Evolutionary conservation across 2,888 invertebrate genomes (phyloP), one percentile per base, ranked within the genome.

Genomic region (Ashinkailepas kermadecensis): DNA sequence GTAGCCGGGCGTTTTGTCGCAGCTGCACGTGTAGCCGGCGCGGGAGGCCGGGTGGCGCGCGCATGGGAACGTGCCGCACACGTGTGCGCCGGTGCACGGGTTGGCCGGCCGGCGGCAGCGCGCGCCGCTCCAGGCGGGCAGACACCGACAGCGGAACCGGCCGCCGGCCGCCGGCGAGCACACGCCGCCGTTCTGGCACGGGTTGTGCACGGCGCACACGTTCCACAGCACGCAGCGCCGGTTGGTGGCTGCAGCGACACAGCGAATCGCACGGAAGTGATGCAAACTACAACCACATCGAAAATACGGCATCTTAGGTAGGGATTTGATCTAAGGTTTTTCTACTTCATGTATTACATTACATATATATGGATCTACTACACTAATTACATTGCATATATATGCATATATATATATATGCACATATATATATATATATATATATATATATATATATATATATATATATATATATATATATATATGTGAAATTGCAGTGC

Each of bases 161-260:
- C 23, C 23, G 15, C 58, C 13, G 23, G 57, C 13, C 6, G 23
- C 58, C 12, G 57, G 57, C 25, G 79, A 79, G 79, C 79, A 79
- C 15, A 59, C 58, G 18, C 79, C 79, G 25, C 79, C 79, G 58
- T 79, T 79, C 13, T 21, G 7, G 58, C 79, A 79, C 58, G n/a
- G 79, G 58, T 79, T 79, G 6, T 23, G 23, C 54, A 56, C 56
- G 74, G 74, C 74, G 21, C 74, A 74, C 56, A 74, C 74, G 74
- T 74, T 74, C 74, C 74, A 74, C 74, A 74, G 74, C 54, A 10
- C 21, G 56, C 74, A 74, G 18, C 8, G 54, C 21, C 9, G 74
- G 10, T 74, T 21, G 21, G 56, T 56, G 56, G 56, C 74, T 74
- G 74, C 39, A 4, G 39, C 39, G 39, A 39, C 39, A 39, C 39